Percentiles rank a stretch among this genome's conserved stretches.
Evolutionary conservation across 2,888 invertebrate species (phyloP).

Genomic region (Graphium colonna): DNA sequence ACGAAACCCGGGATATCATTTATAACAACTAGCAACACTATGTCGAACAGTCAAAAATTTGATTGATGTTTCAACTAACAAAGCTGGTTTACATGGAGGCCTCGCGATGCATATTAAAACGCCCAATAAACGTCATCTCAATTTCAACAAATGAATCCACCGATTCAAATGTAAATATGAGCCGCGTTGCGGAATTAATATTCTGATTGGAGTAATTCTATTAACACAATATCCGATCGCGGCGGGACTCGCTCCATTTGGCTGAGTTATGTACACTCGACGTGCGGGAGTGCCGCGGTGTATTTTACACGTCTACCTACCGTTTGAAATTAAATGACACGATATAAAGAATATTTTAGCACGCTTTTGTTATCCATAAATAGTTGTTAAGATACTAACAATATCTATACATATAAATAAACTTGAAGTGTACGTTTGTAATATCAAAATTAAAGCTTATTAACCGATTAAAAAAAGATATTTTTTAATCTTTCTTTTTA

Average conservation of each 20-base stretch:
- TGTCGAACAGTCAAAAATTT: no score
- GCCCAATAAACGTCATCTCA: constrained; percentile 50
- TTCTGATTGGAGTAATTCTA: constrained; percentile 77
- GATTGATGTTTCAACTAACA: not conserved
- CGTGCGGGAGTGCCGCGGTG: constrained; percentile 19
- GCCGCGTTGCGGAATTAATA: constrained; percentile 70
- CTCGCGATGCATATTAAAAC: constrained; percentile 34
- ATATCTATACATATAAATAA: no score
- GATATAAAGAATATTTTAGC: no score
- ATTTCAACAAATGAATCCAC: constrained; percentile 57
- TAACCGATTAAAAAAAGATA: no score
- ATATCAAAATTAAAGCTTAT: no score
- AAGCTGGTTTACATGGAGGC: constrained; percentile 5
- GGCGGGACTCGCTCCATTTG: constrained; percentile 49
- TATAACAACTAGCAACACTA: no score
- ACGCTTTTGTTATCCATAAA: no score
- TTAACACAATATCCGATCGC: constrained; percentile 65
- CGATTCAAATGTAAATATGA: constrained; percentile 70
- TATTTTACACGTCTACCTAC: constrained; percentile 3
- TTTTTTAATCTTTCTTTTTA: no score
- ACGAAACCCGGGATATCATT: no score
- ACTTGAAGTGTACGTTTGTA: no score
- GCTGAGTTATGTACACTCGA: constrained; percentile 27
- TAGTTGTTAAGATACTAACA: no score
- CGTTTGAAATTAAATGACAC: not conserved